Evolutionary conservation across 2,113 vertebrate species (phyloP), one percentile per base, ranked within the genome.

Genomic region (Datnioides undecimradiatus): DNA sequence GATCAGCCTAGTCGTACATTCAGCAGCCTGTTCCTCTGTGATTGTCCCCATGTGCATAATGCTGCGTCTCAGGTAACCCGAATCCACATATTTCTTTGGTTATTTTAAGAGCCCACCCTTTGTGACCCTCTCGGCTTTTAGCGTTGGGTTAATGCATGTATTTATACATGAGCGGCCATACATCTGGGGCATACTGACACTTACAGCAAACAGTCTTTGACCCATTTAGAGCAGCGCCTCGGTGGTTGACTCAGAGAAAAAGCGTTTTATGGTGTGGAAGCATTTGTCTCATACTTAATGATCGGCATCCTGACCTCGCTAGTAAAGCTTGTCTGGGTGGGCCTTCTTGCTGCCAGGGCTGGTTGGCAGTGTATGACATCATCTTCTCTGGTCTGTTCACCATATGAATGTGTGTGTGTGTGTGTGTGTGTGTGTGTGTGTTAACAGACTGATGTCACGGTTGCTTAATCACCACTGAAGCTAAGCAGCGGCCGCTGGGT

Each of bases 351-450:
- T 87, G 82, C 82, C 81, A 85, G 83, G 31, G 55, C 77, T 73
- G 54, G 58, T 69, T 77, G 80, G 76, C 77, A 90, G 83, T 87
- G 81, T 51, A 88, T 94, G 93, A 93, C 90, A 92, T 94, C 93
- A 94, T 88, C 73, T 79, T 66, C 65, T n/a, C 69, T 65, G 4
- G 59, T 68, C 66, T 87, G 84, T 33, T 63, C 59, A 29, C 78
- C 58, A 69, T 36, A 80, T 69, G 86, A 85, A 68, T 66, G 52
- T 76, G 62, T 65, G 62, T 78, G 63, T 69, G 69, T 67, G 62
- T 78, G 63, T 69, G 69, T 67, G 62, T 78, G 63, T 69, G 69
- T 66, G 52, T 76, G 62, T 65, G 62, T 78, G 63, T 69, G 69
- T 67, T 88, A 77, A 80, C 33, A 5, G 74, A 72, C 79, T 92